Evolutionary conservation across 2,113 vertebrate species (phyloP).

Genomic region (Piprites chloris): DNA sequence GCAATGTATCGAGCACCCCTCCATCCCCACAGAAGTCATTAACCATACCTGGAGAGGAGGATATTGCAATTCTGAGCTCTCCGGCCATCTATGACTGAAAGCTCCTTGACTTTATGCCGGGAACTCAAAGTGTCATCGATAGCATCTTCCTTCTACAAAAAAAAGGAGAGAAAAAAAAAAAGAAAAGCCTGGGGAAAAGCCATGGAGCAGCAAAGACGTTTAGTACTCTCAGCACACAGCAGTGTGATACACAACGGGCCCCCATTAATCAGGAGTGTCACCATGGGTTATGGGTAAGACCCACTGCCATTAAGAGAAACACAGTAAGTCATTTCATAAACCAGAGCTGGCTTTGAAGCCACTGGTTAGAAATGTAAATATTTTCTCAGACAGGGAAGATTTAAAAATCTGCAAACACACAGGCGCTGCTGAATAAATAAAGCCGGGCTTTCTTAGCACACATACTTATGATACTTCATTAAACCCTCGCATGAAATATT

Average conservation of each 20-base stretch:
- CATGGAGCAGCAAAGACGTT: conserved; percentile 46
- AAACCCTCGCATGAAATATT: not conserved
- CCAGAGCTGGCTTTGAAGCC: conserved; percentile 59
- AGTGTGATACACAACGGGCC: not conserved
- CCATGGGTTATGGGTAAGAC: not conserved
- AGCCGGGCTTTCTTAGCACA: not conserved
- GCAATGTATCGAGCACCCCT: not conserved
- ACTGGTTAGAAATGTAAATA: conserved; percentile 69
- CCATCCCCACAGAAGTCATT: not conserved
- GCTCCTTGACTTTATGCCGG: conserved; percentile 93
- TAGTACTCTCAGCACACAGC: conserved; percentile 20
- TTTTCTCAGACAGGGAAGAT: conserved; percentile 65
- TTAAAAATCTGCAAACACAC: conserved; percentile 55
- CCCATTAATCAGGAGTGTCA: conserved; percentile 14
- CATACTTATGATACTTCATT: conserved; percentile 41
- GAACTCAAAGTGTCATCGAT: conserved; percentile 87
- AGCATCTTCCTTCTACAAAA: conserved; percentile 91
- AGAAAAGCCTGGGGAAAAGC: conserved; percentile 34
- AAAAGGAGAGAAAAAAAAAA: not conserved
- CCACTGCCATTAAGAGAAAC: conserved; percentile 7
- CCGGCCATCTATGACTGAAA: conserved; percentile 95
- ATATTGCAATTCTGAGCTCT: conserved; percentile 99
- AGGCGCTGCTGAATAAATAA: conserved; percentile 57
- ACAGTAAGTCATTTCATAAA: conserved; percentile 56
- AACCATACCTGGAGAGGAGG: conserved; percentile 90